Evolutionary conservation across 2,888 invertebrate genomes (phyloP).

Genomic region (Phoenoteleia sp.): DNA sequence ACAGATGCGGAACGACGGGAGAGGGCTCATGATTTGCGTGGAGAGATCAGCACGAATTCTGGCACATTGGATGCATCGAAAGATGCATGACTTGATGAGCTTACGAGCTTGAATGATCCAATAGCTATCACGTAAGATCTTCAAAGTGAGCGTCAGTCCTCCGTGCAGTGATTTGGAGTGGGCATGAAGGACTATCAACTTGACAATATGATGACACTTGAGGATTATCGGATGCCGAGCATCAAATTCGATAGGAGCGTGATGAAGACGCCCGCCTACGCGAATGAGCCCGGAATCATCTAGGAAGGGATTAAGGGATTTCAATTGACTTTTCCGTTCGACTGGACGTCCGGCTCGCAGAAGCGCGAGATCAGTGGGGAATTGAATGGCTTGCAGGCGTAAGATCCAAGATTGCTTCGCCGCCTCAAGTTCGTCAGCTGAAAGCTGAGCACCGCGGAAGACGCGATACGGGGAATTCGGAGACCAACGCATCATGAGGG

Average conservation of each 20-base stretch:
- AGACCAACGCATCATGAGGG: no score
- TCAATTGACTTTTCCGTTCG: not conserved
- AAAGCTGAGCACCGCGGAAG: no score
- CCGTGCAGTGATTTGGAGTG: not conserved
- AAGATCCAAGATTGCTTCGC: no score
- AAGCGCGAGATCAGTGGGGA: no score
- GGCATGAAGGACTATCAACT: not conserved
- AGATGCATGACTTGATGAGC: not conserved
- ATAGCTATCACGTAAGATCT: not conserved
- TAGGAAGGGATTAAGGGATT: not conserved
- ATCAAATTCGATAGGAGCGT: not conserved
- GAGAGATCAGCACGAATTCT: not conserved
- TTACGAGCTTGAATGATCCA: not conserved
- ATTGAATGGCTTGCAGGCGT: no score
- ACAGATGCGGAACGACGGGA: slow-evolving; percentile 21
- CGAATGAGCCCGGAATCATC: not conserved
- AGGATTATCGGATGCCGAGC: not conserved
- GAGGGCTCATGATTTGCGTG: slow-evolving; percentile 35
- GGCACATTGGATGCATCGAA: slow-evolving; percentile 4
- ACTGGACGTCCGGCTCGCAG: no score
- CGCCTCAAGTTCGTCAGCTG: no score
- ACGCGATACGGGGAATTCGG: no score
- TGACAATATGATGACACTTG: not conserved
- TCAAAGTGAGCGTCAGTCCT: not conserved
- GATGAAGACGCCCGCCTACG: not conserved